phyloP scores from a whole-genome alignment of 2,888 invertebrate species.

The Megalurothrips usitatus region DNA sequence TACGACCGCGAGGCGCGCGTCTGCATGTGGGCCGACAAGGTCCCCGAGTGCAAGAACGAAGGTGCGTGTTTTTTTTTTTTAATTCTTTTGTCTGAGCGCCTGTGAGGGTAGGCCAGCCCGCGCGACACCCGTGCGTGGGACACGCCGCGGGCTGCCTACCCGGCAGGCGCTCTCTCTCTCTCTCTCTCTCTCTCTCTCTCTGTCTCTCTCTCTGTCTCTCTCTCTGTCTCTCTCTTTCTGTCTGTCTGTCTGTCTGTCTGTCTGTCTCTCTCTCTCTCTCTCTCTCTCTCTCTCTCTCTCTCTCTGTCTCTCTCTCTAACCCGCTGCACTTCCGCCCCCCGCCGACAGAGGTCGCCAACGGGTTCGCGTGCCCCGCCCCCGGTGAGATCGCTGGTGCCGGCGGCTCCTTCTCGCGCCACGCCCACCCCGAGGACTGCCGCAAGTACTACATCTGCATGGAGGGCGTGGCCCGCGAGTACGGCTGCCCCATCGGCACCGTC shows the following conservation, averaged over 20 bases:
- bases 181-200: too few species aligned
- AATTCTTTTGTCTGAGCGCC: too few species aligned
- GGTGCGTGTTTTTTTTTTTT: constrained; percentile 53
- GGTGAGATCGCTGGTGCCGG: constrained; percentile 71
- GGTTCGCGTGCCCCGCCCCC: constrained; percentile 78
- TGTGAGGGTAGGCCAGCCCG: too few species aligned
- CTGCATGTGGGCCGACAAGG: constrained; percentile 96
- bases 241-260: too few species aligned
- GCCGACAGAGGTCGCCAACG: constrained; percentile 78
- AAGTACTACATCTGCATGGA: constrained; percentile 94
- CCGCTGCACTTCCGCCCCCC: constrained; percentile 33
- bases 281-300: too few species aligned
- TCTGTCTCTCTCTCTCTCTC: too few species aligned
- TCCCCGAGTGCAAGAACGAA: constrained; percentile 84
- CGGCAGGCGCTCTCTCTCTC: too few species aligned
- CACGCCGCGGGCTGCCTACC: too few species aligned
- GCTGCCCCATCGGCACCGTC: constrained; percentile 92
- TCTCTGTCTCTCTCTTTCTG: too few species aligned
- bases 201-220: too few species aligned
- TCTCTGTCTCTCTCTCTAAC: too few species aligned
- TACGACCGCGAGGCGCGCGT: constrained; percentile 90
- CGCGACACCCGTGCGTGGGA: too few species aligned
- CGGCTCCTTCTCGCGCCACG: constrained; percentile 90
- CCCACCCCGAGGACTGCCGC: constrained; percentile 90
- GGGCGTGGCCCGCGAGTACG: constrained; percentile 86